Evolutionary conservation across 1,140 invertebrate species (phyloP), one percentile per base, ranked within the genome.

Genomic region (Bombus huntii): DNA sequence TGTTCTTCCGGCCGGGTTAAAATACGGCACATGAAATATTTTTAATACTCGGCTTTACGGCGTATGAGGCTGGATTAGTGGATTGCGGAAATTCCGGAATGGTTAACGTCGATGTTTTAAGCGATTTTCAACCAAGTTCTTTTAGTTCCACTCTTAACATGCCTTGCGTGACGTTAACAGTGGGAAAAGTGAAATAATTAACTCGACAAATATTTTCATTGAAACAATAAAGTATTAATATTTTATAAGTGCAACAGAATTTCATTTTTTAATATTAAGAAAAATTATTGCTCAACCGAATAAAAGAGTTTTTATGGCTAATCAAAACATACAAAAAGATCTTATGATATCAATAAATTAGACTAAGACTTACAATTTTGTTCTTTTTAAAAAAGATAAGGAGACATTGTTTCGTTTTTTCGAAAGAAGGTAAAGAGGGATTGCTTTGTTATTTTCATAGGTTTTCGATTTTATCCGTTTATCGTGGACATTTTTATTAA

Each of bases 401-500:
- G 28, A 13, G 4, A n/a, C 28, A 13, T 62, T n/a, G 12, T n/a
- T 62, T 62, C 3, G 28, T 62, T 3, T 44, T 66, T 68, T 18
- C 6, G 34, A n/a, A 25, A 42, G 37, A 57, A 34, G 18, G 1
- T 15, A 34, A 28, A 22, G 0, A 25, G 44, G 22, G 34, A 10
- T 4, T 44, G 28, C 25, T 68, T 85, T 84, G 5, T 71, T n/a
- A 44, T n/a, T 44, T 31, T 31, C 15, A 0, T 18, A 10, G 44
- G 13, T 10, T 42, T 9, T 57, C 34, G 12, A 44, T 28, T 80
- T 79, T 31, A 15, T 34, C 3, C 34, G 39, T 59, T 66, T 57
- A 57, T 68, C 25, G 83, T 12, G n/a, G 53, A 31, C 57, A 42
- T 66, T 86, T 87, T 87, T 83, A 87, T 83, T 83, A 83, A 87